Evolutionary conservation across 1,140 invertebrate genomes (phyloP).

Genomic region (Drosophila melanogaster): Release_6_plus_ISO1_MT NT_037436.4:14128001-14128500

Average conservation of each 20-base stretch:
- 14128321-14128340: conserved; percentile 7
- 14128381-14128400: conserved; percentile 77
- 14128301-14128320: conserved; percentile 22
- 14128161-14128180: conserved; percentile 9
- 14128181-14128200: conserved; percentile 57
- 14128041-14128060: not conserved
- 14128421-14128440: conserved; percentile 17
- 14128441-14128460: conserved; percentile 12
- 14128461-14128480: too few relatives aligned
- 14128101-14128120: not conserved
- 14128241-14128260: conserved; percentile 78
- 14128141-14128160: conserved; percentile 23
- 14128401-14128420: conserved; percentile 38
- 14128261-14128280: conserved; percentile 78
- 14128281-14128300: conserved; percentile 79
- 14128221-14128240: conserved; percentile 78
- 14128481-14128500: too few relatives aligned
- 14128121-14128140: not conserved
- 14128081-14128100: conserved; percentile 7
- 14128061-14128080: not conserved
- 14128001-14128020: too few relatives aligned
- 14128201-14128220: conserved; percentile 66
- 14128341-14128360: conserved; percentile 71
- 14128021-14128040: not conserved
- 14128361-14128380: conserved; percentile 83